Conservation (phyloP, 2,888 invertebrate species). For the Scaptomyza polygonia region DNA sequence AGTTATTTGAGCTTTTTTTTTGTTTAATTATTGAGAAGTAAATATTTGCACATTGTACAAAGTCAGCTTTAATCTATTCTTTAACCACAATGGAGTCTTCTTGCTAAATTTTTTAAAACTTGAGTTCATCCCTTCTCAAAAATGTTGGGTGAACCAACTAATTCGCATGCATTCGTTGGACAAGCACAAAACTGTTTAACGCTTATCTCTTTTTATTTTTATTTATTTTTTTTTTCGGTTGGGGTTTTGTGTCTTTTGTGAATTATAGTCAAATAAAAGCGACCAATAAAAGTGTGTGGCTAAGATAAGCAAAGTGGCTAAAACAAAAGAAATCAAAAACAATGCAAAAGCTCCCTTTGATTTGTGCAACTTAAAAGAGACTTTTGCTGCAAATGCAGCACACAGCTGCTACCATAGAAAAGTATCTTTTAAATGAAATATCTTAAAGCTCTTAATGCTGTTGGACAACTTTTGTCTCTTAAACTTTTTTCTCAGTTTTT, state of each 20-base stretch:
- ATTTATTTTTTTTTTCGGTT: too few species aligned
- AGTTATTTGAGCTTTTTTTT: constrained; percentile 4
- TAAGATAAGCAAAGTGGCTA: constrained; percentile 69
- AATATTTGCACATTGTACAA: constrained; percentile 6
- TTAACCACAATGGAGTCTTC: too few species aligned
- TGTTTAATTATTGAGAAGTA: not conserved
- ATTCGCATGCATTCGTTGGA: constrained; percentile 52
- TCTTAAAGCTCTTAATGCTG: constrained; percentile 53
- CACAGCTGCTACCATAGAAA: constrained; percentile 33
- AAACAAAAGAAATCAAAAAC: constrained; percentile 27
- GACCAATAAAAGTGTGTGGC: constrained; percentile 75
- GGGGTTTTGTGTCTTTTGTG: too few species aligned
- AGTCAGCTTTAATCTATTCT: not conserved
- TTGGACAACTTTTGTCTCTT: constrained; percentile 38
- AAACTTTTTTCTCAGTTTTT: too few species aligned
- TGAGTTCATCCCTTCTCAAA: constrained; percentile 25
- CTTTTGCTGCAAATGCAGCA: constrained; percentile 46
- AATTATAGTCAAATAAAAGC: constrained; percentile 74
- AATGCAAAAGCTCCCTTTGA: constrained; percentile 54
- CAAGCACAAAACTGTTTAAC: constrained; percentile 49
- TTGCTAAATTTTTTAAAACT: too few species aligned
- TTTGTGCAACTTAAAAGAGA: constrained; percentile 54
- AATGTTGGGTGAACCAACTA: constrained; percentile 44
- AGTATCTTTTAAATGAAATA: constrained; percentile 40
- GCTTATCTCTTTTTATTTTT: constrained; percentile 49